A percentile compares a stretch with the other conserved stretches of the same genome.
Evolutionary conservation across 2,888 invertebrate species (phyloP).

Genomic region (Merodon equestris): DNA sequence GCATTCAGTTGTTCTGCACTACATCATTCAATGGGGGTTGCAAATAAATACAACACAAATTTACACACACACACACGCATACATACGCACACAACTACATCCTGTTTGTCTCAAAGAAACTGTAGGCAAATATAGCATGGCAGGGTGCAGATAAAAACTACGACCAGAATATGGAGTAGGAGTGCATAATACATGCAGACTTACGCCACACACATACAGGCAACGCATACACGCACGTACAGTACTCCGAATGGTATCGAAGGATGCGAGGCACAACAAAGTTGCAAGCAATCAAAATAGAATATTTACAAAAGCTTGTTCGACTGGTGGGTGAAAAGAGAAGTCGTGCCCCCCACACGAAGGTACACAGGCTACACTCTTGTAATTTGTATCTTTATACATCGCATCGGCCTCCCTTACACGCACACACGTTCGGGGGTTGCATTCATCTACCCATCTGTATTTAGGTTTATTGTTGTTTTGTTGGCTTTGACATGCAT

Average conservation of each 20-base stretch:
- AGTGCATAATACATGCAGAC: too few relatives aligned
- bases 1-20: slow-evolving; percentile 9
- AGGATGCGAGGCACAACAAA: too few relatives aligned
- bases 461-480: slow-evolving; percentile 59
- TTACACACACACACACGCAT: slow-evolving; percentile 3
- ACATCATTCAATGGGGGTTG: slow-evolving; percentile 6
- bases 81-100: slow-evolving; percentile 2
- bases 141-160: too few relatives aligned
- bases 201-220: too few relatives aligned
- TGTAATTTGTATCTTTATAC: too few relatives aligned
- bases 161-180: too few relatives aligned
- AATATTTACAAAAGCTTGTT: slow-evolving; percentile 12
- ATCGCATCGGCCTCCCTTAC: too few relatives aligned
- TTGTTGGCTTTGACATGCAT: slow-evolving; percentile 29
- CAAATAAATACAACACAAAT: slow-evolving; percentile 30
- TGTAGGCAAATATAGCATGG: slow-evolving; percentile 11
- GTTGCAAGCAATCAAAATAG: slow-evolving; percentile 26
- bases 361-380: too few relatives aligned
- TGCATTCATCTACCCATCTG: background rate
- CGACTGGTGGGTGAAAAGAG: background rate
- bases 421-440: too few relatives aligned
- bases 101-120: background rate
- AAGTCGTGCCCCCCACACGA: background rate
- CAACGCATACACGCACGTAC: background rate
- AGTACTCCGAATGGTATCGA: too few relatives aligned